phyloP scores from a whole-genome alignment of 1,140 invertebrate genomes.

The Meteorus sp. region DNA sequence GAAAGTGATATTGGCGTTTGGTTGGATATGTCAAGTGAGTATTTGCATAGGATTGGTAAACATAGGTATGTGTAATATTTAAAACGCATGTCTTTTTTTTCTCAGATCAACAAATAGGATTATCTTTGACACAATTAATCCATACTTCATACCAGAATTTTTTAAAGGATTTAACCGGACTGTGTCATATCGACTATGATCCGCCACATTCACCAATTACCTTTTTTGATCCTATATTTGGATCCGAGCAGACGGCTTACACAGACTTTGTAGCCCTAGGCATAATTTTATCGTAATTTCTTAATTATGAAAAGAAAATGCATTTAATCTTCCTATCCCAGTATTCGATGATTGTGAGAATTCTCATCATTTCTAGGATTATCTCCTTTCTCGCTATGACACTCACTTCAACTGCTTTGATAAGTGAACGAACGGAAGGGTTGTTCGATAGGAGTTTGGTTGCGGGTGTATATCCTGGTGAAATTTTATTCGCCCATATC shows the following conservation, averaged over 20 bases:
- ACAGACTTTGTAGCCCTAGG: conserved; percentile 95
- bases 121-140: conserved; percentile 79
- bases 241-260: conserved; percentile 82
- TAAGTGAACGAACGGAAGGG: conserved; percentile 88
- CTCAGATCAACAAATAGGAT: conserved; percentile 85
- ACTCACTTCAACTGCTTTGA: conserved; percentile 88
- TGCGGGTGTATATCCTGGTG: conserved; percentile 81
- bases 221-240: conserved; percentile 84
- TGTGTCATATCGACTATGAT: conserved; percentile 76
- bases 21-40: conserved; percentile 88
- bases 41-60: not conserved
- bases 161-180: conserved; percentile 67
- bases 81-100: conserved; percentile 8
- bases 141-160: conserved; percentile 80
- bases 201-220: conserved; percentile 81
- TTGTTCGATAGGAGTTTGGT: conserved; percentile 87
- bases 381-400: conserved; percentile 93
- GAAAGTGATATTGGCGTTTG: conserved; percentile 81
- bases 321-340: conserved; percentile 1
- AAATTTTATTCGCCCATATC: conserved; percentile 90
- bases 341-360: not conserved
- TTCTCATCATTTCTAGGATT: conserved; percentile 67
- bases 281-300: conserved; percentile 88
- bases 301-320: no score
- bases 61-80: not conserved